Percentiles rank a stretch among this genome's conserved stretches.
These are phyloP conservation scores for Brachionus rotundiformis DNA, from an alignment of 1,140 invertebrate species.

Conservation along the genomic window DNA sequence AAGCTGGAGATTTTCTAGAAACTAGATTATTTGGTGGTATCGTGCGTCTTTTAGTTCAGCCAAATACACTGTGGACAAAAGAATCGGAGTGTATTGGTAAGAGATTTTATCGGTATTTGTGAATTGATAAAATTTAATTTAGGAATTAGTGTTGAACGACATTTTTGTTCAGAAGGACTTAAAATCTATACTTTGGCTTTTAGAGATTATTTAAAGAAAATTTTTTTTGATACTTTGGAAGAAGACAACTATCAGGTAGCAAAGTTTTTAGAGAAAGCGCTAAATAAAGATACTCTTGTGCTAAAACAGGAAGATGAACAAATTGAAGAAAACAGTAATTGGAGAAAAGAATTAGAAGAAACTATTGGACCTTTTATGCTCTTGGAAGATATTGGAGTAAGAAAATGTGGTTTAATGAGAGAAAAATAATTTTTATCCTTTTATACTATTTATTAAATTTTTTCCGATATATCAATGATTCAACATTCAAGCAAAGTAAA, in stretches of 20 bases:
- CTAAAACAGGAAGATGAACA: neutral
- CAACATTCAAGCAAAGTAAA: too few species aligned
- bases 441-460: too few species aligned
- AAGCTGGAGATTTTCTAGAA: neutral
- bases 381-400: neutral
- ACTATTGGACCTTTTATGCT: neutral
- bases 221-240: neutral
- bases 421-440: neutral
- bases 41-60: neutral
- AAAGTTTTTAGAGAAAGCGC: neutral
- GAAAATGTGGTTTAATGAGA: slow-evolving; percentile 2
- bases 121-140: neutral
- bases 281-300: neutral
- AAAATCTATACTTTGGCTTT: neutral
- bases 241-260: neutral
- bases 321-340: neutral
- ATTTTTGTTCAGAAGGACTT: neutral
- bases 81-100: neutral
- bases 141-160: neutral
- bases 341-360: neutral
- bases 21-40: neutral
- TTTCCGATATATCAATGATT: too few species aligned
- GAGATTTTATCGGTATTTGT: neutral
- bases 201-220: neutral
- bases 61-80: neutral